These are phyloP conservation scores for Coracias cyanogaster DNA, from an alignment of 2,797 vertebrate genomes.

Conservation along the genomic window DNA sequence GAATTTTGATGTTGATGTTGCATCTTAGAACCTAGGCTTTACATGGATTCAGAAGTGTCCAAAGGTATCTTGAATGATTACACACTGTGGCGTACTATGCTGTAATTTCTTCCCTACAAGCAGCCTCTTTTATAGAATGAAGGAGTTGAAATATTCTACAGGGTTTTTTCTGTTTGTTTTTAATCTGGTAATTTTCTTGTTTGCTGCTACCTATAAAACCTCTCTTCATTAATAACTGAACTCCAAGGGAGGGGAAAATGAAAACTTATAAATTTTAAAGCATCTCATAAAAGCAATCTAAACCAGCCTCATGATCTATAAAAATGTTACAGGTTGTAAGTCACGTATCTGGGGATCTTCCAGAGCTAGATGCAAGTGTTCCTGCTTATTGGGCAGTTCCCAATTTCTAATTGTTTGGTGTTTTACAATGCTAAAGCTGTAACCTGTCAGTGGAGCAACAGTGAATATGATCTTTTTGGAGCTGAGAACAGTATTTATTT, in stretches of 20 bases:
- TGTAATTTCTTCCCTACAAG: neutral
- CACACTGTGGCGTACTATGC: neutral
- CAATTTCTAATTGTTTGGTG: neutral
- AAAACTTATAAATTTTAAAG: slow-evolving; percentile 40
- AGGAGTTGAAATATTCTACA: neutral
- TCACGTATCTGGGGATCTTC: neutral
- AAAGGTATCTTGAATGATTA: neutral
- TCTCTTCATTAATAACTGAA: neutral
- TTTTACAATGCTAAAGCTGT: neutral
- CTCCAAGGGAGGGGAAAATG: slow-evolving; percentile 12
- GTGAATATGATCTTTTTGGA: neutral
- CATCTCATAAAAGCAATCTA: neutral
- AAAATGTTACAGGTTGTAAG: slow-evolving; percentile 16
- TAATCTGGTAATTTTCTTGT: neutral
- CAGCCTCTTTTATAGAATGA: neutral
- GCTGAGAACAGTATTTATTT: neutral
- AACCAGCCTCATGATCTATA: slow-evolving; percentile 10
- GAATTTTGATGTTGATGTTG: neutral
- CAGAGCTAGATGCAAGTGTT: neutral
- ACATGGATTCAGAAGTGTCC: neutral
- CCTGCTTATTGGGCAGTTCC: neutral
- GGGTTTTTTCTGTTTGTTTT: neutral
- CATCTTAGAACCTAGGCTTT: neutral
- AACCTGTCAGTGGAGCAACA: neutral
- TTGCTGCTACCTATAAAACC: neutral